Evolutionary conservation across 2,797 vertebrate genomes (phyloP), one percentile per base, ranked within the genome.

Genomic region (Triplophysa yarkandensis): DNA sequence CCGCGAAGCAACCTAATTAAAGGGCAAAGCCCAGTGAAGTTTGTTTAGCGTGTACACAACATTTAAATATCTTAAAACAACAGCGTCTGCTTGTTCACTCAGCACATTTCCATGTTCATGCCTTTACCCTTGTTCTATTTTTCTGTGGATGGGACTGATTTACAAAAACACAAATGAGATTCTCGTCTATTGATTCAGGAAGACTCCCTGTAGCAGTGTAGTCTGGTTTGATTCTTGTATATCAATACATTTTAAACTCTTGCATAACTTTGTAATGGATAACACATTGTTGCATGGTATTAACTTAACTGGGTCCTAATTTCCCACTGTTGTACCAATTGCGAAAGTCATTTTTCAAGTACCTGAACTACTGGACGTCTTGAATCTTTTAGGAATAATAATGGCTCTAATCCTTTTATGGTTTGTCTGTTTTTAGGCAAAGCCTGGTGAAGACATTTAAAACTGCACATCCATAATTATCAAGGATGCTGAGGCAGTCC

Each of bases 111-210:
- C 87, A 89, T 88, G 61, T 73, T 58, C 77, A 77, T 82, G 83
- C 71, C 68, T 48, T 76, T 76, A 77, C 71, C 76, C 77, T 68
- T 76, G 72, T 70, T 77, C 78, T 71, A 61, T 48, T 36, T 67
- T 62, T 81, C 83, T 79, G 83, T 21, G 77, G 82, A 82, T 84
- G 65, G 68, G 80, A 72, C 86, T 88, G 83, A 88, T 91, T 91
- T 90, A 90, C 89, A 90, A 90, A 83, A 82, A 91, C 84, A 81
- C 88, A 92, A 91, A 92, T 90, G 77, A 89, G 81, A 75, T 67
- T 60, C 17, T 27, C 65, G 13, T 71, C 48, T 64, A 28, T 62
- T 69, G 67, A 67, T 63, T 63, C 16, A 11, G 61, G 39, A 34
- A n/a, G 65, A 62, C 25, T 71, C 39, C 39, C 50, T 17, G 19